These are phyloP conservation scores for Bungarus multicinctus DNA, from an alignment of 2,113 vertebrate species.

Conservation along the genomic window DNA sequence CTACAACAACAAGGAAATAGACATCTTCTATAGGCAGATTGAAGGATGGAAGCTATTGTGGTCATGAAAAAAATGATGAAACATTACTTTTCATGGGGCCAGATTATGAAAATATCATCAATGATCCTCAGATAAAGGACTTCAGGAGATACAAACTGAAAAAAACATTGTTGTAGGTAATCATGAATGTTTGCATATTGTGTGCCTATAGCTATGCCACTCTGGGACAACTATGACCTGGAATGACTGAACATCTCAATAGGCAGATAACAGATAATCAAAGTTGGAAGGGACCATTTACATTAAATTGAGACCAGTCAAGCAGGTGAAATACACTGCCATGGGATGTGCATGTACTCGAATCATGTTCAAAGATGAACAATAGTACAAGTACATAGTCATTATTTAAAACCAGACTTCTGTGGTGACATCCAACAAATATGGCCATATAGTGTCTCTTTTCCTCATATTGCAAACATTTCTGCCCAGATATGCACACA, in stretches of 20 bases:
- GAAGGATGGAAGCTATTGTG: not conserved
- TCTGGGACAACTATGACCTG: no score
- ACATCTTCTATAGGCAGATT: not conserved
- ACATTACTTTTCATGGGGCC: not conserved
- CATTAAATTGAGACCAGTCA: not conserved
- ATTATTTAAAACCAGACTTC: not conserved
- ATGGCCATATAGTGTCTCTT: no score
- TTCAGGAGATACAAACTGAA: not conserved
- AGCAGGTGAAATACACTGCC: not conserved
- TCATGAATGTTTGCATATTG: not conserved
- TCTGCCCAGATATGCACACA: not conserved
- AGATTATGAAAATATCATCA: not conserved
- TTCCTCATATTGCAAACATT: not conserved
- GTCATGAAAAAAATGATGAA: not conserved
- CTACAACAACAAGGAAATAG: not conserved
- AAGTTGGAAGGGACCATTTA: no score
- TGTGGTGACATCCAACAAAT: not conserved
- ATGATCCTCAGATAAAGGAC: not conserved
- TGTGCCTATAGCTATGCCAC: not conserved
- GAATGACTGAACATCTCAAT: no score
- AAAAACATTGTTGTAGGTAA: not conserved
- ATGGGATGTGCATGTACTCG: not conserved
- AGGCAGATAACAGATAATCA: no score
- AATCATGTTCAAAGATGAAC: not conserved
- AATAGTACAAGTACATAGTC: not conserved